phyloP scores from a whole-genome alignment of 2,888 invertebrate species.

The Harpalus rufipes region DNA sequence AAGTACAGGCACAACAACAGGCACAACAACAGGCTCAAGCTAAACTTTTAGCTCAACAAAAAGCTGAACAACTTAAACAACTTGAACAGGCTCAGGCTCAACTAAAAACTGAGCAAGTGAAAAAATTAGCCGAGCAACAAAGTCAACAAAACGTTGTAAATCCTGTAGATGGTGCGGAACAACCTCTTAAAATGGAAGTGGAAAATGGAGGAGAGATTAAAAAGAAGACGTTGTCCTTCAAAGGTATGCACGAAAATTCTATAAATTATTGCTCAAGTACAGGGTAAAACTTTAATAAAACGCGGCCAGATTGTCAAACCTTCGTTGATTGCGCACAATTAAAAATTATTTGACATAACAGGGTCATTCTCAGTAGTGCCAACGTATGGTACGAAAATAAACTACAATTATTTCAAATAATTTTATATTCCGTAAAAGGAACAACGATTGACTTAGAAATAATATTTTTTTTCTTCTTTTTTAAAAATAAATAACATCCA shows the following conservation, averaged over 20 bases:
- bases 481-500: too few relatives aligned
- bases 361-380: too few relatives aligned
- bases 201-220: slow-evolving; percentile 31
- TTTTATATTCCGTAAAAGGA: too few relatives aligned
- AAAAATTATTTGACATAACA: too few relatives aligned
- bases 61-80: slow-evolving; percentile 67
- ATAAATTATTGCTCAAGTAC: background rate
- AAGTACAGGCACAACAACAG: slow-evolving; percentile 68
- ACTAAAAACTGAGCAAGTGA: slow-evolving; percentile 60
- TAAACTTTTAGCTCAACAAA: slow-evolving; percentile 55
- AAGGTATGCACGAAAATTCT: background rate
- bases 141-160: background rate
- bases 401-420: too few relatives aligned
- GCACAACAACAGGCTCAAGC: slow-evolving; percentile 64
- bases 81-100: slow-evolving; percentile 67
- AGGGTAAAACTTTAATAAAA: too few relatives aligned
- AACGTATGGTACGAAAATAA: too few relatives aligned
- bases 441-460: too few relatives aligned
- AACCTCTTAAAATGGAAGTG: slow-evolving; percentile 19
- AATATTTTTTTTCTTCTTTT: too few relatives aligned
- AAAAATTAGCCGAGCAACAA: background rate
- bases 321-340: too few relatives aligned
- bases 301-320: too few relatives aligned
- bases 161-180: background rate
- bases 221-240: slow-evolving; percentile 35